Conservation (phyloP, 2,797 vertebrate species). For the Botia kubotai region DNA sequence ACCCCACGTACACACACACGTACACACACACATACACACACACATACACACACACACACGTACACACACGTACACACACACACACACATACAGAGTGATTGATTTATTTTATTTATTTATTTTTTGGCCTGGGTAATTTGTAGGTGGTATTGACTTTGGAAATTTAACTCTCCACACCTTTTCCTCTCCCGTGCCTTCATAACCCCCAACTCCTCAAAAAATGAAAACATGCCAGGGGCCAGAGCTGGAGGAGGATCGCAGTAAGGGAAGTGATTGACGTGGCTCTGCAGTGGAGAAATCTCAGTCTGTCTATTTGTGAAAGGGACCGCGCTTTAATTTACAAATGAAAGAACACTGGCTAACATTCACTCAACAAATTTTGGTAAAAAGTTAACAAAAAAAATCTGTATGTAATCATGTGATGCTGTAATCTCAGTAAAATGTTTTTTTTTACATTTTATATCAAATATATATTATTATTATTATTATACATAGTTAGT, state of each 20-base stretch:
- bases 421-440: no score
- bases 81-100: slow-evolving; percentile 65
- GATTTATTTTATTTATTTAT: slow-evolving; percentile 75
- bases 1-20: slow-evolving; percentile 5
- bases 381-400: no score
- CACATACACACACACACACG: slow-evolving; percentile 10
- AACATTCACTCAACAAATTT: no score
- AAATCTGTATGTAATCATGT: no score
- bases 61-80: slow-evolving; percentile 57
- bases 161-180: slow-evolving; percentile 83
- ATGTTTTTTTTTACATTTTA: no score
- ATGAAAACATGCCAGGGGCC: slow-evolving; percentile 43
- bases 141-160: slow-evolving; percentile 89
- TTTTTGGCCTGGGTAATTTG: slow-evolving; percentile 91
- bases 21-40: slow-evolving; percentile 53
- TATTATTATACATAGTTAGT: no score
- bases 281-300: slow-evolving; percentile 84
- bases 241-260: slow-evolving; percentile 83
- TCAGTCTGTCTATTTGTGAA: slow-evolving; percentile 64
- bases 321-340: slow-evolving; percentile 62
- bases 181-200: slow-evolving; percentile 53
- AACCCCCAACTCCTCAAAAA: not conserved
- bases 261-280: slow-evolving; percentile 87
- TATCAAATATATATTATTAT: no score
- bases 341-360: not conserved